A percentile compares a stretch with the other conserved stretches of the same genome.
These are phyloP conservation scores for Nanorana parkeri DNA, from an alignment of 2,113 vertebrate genomes.

Conservation along the genomic window DNA sequence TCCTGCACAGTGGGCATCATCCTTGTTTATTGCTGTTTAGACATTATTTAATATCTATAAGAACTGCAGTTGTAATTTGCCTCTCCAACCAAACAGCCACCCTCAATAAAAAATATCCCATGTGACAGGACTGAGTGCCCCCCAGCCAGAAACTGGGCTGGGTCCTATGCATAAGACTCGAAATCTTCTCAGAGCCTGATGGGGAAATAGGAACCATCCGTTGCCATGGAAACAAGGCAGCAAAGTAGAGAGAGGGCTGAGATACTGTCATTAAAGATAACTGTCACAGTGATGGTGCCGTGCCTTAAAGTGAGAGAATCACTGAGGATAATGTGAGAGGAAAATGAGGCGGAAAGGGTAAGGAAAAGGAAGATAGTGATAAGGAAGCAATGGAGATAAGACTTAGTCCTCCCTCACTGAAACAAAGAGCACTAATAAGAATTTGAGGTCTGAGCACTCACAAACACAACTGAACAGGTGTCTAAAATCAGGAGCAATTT, in stretches of 20 bases:
- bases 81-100: background rate
- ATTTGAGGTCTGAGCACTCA: too few relatives aligned
- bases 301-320: background rate
- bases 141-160: constrained; percentile 51
- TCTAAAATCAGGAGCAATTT: too few relatives aligned
- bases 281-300: constrained; percentile 43
- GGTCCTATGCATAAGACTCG: constrained; percentile 57
- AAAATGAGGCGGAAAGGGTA: background rate
- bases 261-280: constrained; percentile 61
- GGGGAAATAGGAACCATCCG: constrained; percentile 62
- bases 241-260: constrained; percentile 58
- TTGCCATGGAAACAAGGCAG: constrained; percentile 73
- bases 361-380: background rate
- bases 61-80: too few relatives aligned
- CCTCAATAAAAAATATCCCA: background rate
- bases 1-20: too few relatives aligned
- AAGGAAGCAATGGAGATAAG: background rate
- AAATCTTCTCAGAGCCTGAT: constrained; percentile 49
- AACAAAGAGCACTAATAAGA: too few relatives aligned
- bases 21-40: too few relatives aligned
- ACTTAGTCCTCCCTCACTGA: background rate
- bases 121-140: constrained; percentile 28
- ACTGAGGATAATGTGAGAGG: background rate
- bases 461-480: too few relatives aligned
- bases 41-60: too few relatives aligned